Conservation (phyloP, 2,113 vertebrate genomes). For the Progne subis region DNA sequence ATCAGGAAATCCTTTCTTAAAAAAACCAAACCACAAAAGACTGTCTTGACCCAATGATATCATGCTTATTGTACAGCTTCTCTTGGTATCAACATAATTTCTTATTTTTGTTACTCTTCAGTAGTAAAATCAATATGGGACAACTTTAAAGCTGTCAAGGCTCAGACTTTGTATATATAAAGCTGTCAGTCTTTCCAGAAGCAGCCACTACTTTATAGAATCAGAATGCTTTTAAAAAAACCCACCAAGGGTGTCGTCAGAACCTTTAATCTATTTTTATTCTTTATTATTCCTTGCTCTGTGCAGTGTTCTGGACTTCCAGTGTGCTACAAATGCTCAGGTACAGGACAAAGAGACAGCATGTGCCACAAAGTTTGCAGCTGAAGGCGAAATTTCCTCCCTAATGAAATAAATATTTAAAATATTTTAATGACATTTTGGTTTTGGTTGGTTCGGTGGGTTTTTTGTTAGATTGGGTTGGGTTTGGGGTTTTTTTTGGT, state of each 20-base stretch:
- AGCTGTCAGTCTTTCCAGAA: background rate
- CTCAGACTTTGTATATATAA: background rate
- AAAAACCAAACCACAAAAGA: background rate
- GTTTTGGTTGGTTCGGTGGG: background rate
- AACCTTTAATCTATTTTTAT: background rate
- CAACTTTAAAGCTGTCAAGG: background rate
- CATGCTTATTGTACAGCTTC: background rate
- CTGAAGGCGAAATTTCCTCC: background rate
- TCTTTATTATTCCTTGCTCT: background rate
- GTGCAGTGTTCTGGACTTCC: background rate
- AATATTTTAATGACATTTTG: background rate
- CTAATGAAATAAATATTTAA: background rate
- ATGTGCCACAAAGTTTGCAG: background rate
- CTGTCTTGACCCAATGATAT: background rate
- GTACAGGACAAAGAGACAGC: background rate
- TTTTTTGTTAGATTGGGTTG: background rate
- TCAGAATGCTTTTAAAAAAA: background rate
- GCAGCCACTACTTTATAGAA: background rate
- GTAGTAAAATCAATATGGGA: background rate
- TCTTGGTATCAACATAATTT: background rate
- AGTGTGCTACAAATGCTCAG: background rate
- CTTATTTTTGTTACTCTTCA: background rate
- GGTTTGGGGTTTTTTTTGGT: rapidly evolving
- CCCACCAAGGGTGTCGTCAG: background rate
- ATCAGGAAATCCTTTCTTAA: background rate